Base-by-base conservation (phyloP, 2,888 invertebrate species). In the Ennomos fuscantarius region DNA sequence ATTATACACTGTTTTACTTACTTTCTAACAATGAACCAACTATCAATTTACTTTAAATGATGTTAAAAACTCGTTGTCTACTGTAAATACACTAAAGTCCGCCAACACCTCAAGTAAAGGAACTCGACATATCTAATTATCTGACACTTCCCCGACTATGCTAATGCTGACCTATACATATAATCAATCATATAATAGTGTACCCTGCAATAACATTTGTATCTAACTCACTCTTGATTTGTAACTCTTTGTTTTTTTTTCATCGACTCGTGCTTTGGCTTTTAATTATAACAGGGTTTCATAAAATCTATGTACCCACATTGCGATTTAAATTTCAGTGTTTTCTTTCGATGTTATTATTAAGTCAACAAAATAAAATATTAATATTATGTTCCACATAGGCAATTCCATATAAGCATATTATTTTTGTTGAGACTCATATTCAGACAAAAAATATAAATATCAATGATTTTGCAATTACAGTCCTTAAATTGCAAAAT, bases 61-160 rank as follows among this genome's bases (percentile, higher is more conserved):
- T 73, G 73, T 71, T 70, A 65, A 24, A 33, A 8, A n/a, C 34
- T 43, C 24, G n/a, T 55, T 45, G 36, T 57, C 65, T 68, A 53
- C 65, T 84, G 81, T 84, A 76, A 65, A 78, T 78, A 81, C 79
- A 78, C 79, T 65, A 62, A 55, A 65, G 73, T 75, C 68, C 42
- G 40, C 61, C 64, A 69, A 69, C 72, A 65, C 64, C 61, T 33
- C n/a, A 36, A 51, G 55, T 56, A 60, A 61, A 43, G 48, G 60
- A 56, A 35, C 65, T 59, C 63, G 63, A 65, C 58, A 65, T 65
- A 12, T 63, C 56, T 55, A 65, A 69, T 67, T 68, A 68, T 67
- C 66, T 71, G 66, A 63, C 56, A 63, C 68, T 63, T 65, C 59
- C 62, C 64, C 55, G 48, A 65, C 68, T 70, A 69, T 69, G 70